Evolutionary conservation across 2,113 vertebrate genomes (phyloP), one percentile per base, ranked within the genome.

Genomic region (Ammodytes marinus): DNA sequence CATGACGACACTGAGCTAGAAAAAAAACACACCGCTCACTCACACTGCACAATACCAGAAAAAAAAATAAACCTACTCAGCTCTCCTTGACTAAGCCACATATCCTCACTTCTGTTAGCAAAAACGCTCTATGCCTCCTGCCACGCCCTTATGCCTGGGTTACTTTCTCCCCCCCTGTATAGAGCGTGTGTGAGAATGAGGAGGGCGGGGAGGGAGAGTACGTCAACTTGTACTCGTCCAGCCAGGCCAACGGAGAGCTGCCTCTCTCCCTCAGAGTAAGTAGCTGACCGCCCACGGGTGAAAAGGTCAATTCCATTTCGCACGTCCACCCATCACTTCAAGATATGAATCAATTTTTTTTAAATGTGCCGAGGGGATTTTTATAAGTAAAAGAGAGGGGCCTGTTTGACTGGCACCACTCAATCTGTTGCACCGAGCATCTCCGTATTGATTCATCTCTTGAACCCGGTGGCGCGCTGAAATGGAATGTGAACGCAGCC

Each of bases 171-270:
- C 95, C 95, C 96, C 86, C 97, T 88, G 95, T 93, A 40, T 96
- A 99, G 98, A 99, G 96, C 88, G 97, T 97, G 93, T 95, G 95
- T 80, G 93, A 96, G 94, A 96, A 95, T 82, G 97, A 97, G 93
- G 97, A 98, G 89, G 95, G 96, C 89, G 97, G 97, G 86, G 97
- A 98, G 96, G 97, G 97, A 89, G 98, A 99, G 93, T 98, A 98
- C 59, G 97, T 98, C 95, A 97, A 94, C 96, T 96, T 99, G 90
- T 98, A 96, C 91, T 96, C 97, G 77, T 97, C 97, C 94, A 95
- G 95, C 94, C 97, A 96, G 91, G 96, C 96, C 96, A 96, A 96
- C 91, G 95, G 96, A 90, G 96, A 97, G 92, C 94, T 95, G 93
- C 95, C 95, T 87, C 92, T 74, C 94, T 92, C 95, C 94, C 95